Conservation (phyloP, 37 sponge, comb jelly and placozoan species). For the Chondrosia reniformis region DNA sequence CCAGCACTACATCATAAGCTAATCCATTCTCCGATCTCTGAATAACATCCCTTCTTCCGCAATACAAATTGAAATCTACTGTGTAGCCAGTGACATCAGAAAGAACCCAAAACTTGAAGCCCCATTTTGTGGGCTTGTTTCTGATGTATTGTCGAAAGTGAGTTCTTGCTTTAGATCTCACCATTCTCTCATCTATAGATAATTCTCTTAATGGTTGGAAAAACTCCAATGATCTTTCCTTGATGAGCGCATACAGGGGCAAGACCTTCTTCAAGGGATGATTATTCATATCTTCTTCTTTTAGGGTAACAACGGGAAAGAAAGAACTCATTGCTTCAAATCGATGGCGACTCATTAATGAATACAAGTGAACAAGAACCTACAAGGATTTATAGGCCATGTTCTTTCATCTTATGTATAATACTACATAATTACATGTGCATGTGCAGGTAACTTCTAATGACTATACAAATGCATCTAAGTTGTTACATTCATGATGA, state of each 20-base stretch:
- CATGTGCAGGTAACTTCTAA: not conserved
- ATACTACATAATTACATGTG: not conserved
- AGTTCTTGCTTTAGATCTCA: not conserved
- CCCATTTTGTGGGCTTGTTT: conserved; percentile 37
- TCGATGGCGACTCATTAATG: not conserved
- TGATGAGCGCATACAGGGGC: not conserved
- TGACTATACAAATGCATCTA: not conserved
- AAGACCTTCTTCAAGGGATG: not conserved
- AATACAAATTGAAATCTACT: conserved; percentile 23
- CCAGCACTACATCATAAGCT: conserved; percentile 37
- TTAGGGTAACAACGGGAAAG: not conserved
- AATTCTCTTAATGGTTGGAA: conserved; percentile 9
- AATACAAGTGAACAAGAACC: not conserved
- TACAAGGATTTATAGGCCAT: not conserved
- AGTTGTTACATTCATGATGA: not conserved
- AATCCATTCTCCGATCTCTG: not conserved
- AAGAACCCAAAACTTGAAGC: conserved; percentile 27
- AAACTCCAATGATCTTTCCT: not conserved
- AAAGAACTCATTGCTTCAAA: conserved; percentile 9
- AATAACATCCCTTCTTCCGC: not conserved
- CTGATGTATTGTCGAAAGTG: conserved; percentile 29
- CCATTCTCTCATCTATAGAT: conserved; percentile 13
- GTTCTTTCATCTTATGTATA: not conserved
- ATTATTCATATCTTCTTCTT: not conserved
- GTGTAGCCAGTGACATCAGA: conserved; percentile 35